phyloP scores from a whole-genome alignment of 2,797 vertebrate genomes.

The Aplochiton taeniatus region DNA sequence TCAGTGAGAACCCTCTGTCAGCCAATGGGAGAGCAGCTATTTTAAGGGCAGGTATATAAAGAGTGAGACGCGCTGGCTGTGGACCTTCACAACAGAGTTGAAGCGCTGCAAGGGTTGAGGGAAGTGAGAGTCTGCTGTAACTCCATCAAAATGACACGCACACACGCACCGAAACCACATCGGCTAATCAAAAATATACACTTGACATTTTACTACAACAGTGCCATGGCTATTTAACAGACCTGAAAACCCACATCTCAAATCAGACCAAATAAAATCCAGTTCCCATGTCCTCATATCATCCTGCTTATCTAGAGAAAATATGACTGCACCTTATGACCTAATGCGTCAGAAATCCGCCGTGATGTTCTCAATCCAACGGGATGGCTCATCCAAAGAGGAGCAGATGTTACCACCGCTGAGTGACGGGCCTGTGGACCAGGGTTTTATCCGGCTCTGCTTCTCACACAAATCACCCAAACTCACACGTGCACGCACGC shows the following conservation, averaged over 20 bases:
- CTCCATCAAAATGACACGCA: no score
- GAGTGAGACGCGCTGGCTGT: constrained; percentile 28
- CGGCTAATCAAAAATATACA: no score
- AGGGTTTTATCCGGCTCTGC: no score
- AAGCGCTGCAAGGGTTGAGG: no score
- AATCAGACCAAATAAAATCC: no score
- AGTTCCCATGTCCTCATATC: constrained; percentile 8
- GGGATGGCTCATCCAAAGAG: constrained; percentile 18
- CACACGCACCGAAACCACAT: no score
- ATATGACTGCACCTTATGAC: constrained; percentile 17
- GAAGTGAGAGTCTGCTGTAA: no score
- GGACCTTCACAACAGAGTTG: constrained; percentile 1
- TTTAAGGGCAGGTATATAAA: constrained; percentile 89
- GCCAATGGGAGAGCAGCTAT: constrained; percentile 83
- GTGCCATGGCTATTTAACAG: no score
- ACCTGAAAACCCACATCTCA: no score
- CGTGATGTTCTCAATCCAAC: constrained; percentile 13
- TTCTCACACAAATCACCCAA: no score
- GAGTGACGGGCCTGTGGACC: neutral
- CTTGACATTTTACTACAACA: no score
- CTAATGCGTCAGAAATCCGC: constrained; percentile 10
- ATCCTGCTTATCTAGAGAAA: constrained; percentile 5
- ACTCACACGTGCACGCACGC: no score
- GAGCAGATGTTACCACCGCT: constrained; percentile 7
- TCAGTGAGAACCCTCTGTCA: constrained; percentile 66